Evolutionary conservation across 2,797 vertebrate species (phyloP), one percentile per base, ranked within the genome.

Genomic region (Florisuga fusca): DNA sequence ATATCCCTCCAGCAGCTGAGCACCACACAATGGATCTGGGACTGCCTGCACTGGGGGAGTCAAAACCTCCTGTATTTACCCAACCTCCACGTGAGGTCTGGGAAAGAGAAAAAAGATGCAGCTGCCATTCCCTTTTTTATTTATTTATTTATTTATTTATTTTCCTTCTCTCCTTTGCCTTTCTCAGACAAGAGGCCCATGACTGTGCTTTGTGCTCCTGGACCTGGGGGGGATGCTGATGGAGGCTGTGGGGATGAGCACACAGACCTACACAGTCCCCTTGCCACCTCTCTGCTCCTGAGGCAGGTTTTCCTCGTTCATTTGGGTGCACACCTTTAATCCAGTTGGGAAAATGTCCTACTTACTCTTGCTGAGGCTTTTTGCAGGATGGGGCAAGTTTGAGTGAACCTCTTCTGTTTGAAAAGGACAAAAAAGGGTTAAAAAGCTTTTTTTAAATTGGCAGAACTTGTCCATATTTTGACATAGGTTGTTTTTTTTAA

Each of bases 21-120:
- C 34, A 13, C 12, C 0, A 0, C 12, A 57, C 0, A 2, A n/a
- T 50, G 54, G 46, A 48, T 55, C 38, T 1, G 2, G 27, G 50
- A 16, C 50, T 64, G 53, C 54, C 51, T 66, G 48, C 23, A 69
- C 23, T 1, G 20, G 12, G 15, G 29, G 27, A 88, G 73, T 69
- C 55, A 74, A 85, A 87, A 23, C 20, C 36, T 85, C 29, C 6
- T 20, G 58, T 48, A 16, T 4, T 41, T 19, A 69, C 43, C 57
- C 69, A 64, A 9, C 9, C 9, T 50, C 33, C 26, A 6, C 1
- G 0, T 31, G 46, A 64, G 33, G 36, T n/a, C 57, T 59, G 48
- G 15, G 61, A 54, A 54, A 53, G 31, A 72, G 20, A 25, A 72
- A 66, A 75, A 41, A 41, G 4, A 13, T 26, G 21, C 16, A 36